Conservation (phyloP, 2,888 invertebrate genomes). For the Diarsia brunnea region DNA sequence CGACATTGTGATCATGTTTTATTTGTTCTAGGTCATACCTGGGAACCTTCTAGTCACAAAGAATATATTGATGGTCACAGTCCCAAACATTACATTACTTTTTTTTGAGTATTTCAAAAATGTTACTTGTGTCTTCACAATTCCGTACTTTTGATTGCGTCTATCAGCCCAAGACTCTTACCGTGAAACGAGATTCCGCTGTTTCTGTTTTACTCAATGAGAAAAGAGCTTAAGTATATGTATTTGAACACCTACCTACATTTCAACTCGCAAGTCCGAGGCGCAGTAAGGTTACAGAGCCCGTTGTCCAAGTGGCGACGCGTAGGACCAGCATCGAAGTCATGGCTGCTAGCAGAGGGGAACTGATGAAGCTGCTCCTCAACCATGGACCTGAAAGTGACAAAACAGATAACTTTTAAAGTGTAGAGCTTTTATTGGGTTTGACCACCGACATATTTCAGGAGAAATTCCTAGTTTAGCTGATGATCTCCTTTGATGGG, state of each 20-base stretch:
- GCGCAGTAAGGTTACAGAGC: not conserved
- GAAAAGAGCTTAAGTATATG: too few species aligned
- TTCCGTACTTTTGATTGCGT: too few species aligned
- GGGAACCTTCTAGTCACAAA: too few species aligned
- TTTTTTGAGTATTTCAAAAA: too few species aligned
- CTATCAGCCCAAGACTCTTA: too few species aligned
- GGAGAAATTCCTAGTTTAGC: not conserved
- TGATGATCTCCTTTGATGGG: not conserved
- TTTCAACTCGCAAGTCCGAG: not conserved
- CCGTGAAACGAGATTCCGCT: too few species aligned
- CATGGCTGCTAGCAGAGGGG: not conserved
- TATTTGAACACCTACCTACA: not conserved
- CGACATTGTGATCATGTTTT: too few species aligned
- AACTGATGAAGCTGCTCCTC: not conserved
- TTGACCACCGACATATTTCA: not conserved
- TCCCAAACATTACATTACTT: too few species aligned
- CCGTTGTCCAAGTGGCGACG: not conserved
- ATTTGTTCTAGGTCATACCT: too few species aligned
- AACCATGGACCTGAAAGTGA: not conserved
- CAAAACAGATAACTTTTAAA: not conserved
- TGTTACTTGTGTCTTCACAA: too few species aligned
- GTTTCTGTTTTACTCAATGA: too few species aligned
- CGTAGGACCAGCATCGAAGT: not conserved
- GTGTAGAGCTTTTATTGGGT: not conserved
- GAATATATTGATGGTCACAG: too few species aligned